Conservation (phyloP, 1,140 invertebrate genomes). For the Calosoma granatense region DNA sequence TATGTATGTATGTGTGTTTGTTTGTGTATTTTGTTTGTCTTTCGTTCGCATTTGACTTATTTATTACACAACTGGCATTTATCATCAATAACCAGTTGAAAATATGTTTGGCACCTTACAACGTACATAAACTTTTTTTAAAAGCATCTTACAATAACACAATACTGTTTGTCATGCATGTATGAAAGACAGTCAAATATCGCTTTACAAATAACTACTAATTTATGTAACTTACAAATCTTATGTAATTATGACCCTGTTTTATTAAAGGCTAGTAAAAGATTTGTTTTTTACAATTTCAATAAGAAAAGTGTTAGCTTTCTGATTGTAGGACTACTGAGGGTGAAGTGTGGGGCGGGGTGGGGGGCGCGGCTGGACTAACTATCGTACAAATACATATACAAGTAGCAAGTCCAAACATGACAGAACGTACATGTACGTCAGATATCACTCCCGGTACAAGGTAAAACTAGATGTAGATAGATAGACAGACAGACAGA, state of each 20-base stretch:
- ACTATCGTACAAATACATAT: too few species aligned
- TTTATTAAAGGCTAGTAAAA: conserved; percentile 5
- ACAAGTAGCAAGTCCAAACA: too few species aligned
- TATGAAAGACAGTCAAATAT: neutral
- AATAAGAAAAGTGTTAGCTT: conserved; percentile 3
- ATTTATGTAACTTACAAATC: neutral
- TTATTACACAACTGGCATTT: neutral
- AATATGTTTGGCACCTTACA: conserved; percentile 1
- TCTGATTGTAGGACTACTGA: conserved; percentile 6
- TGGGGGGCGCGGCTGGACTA: too few species aligned
- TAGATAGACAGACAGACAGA: too few species aligned
- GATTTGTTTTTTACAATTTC: neutral
- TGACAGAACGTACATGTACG: too few species aligned
- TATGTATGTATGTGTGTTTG: too few species aligned
- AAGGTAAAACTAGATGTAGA: too few species aligned
- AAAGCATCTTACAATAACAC: conserved; percentile 2
- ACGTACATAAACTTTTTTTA: conserved; percentile 1
- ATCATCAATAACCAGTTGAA: too few species aligned
- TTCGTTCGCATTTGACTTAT: neutral
- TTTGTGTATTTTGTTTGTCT: neutral
- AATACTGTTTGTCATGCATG: conserved; percentile 9
- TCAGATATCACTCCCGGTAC: too few species aligned
- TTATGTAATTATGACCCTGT: conserved; percentile 5
- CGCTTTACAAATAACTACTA: conserved; percentile 2
- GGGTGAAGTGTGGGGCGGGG: conserved; percentile 1